Evolutionary conservation across 1,140 invertebrate genomes (phyloP), one percentile per base, ranked within the genome.

Genomic region (Pseudomyrmex sp.): DNA sequence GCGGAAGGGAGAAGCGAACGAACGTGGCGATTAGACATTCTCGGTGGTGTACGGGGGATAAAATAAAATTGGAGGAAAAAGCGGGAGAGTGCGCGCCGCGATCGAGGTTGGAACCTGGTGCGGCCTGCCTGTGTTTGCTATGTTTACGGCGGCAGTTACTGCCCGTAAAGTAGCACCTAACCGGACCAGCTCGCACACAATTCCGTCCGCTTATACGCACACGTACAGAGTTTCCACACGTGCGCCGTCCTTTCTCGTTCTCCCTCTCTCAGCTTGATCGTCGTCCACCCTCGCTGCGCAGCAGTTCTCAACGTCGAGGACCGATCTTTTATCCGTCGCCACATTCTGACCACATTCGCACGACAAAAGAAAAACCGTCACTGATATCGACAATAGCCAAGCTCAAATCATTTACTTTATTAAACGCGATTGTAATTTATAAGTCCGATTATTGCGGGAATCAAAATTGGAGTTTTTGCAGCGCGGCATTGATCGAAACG

Each of bases 161-260:
- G 90, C 87, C 80, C 90, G 85, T 91, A 90, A 90, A 91, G 72
- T 91, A 91, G 87, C 89, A 90, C 90, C 90, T 91, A 91, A 90
- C 90, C 86, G 87, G 87, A 90, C 85, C 83, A 69, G 83, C 80
- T 85, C 85, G 61, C 83, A 83, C 85, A 85, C 85, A 77, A 68
- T 79, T 61, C 18, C 56, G 15, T 44, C 26, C 56, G 9, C 44
- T 65, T 56, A 18, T 8, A 59, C 69, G 26, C 23, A 56, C 56
- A 46, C 26, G 44, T 61, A 52, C 59, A 46, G 35, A 79, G 65
- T 48, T 68, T 58, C 70, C 13, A 35, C 26, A 52, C 63, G 66
- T 44, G 23, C 65, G 63, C 20, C 54, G 65, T 79, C 12, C 18
- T 70, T 61, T 63, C 75, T 70, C 82, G 54, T 20, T 23, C 56